Conservation (phyloP, 2,113 vertebrate species). For the Muscicapa adusta region DNA sequence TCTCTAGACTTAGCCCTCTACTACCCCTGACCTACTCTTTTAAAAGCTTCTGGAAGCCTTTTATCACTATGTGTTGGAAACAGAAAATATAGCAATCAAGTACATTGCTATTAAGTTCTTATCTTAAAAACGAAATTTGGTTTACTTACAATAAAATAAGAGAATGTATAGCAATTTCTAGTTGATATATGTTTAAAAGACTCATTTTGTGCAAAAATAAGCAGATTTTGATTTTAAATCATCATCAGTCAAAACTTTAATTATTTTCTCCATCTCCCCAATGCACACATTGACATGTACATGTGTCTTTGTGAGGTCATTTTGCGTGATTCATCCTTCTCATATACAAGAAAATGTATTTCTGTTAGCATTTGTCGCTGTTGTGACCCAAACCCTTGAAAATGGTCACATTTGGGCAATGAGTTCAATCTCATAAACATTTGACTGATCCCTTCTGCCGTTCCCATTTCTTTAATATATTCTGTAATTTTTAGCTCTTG, state of each 20-base stretch:
- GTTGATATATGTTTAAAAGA: neutral
- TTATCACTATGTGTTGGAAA: neutral
- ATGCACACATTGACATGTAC: accelerated
- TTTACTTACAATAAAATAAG: neutral
- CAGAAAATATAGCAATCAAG: neutral
- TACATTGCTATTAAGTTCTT: neutral
- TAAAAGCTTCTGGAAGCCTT: neutral
- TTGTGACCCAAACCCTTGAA: neutral
- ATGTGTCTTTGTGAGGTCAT: neutral
- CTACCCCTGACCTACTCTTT: neutral
- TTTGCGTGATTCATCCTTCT: neutral
- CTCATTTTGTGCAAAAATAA: neutral
- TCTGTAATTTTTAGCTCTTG: conserved; percentile 32
- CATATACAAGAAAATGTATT: neutral
- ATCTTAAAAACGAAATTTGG: neutral
- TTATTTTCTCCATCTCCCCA: neutral
- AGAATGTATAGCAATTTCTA: neutral
- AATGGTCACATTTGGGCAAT: neutral
- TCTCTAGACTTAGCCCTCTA: neutral
- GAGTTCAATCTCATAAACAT: neutral
- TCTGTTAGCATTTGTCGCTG: neutral
- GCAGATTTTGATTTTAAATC: neutral
- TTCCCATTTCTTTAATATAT: neutral
- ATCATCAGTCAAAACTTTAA: neutral
- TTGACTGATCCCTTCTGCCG: neutral